Conservation (phyloP, 2,113 vertebrate genomes). For the Hippocampus barbouri region DNA sequence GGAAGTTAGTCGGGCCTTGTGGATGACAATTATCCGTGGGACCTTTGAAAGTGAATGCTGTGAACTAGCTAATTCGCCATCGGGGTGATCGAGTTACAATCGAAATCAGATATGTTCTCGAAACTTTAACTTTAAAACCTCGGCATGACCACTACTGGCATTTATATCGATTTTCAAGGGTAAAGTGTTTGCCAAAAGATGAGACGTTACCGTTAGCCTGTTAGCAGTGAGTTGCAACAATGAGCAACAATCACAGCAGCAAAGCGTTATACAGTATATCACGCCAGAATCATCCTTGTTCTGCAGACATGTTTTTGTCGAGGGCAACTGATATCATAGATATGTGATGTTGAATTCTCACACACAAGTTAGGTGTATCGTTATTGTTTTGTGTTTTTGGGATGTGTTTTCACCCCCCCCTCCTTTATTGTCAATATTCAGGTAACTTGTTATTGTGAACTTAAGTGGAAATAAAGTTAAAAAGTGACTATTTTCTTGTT, state of each 20-base stretch:
- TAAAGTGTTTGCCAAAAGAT: background rate
- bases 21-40: background rate
- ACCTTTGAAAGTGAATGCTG: slow-evolving; percentile 6
- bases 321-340: too few relatives aligned
- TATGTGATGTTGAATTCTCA: too few relatives aligned
- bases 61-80: background rate
- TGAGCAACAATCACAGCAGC: background rate
- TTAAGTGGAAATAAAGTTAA: too few relatives aligned
- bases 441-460: too few relatives aligned
- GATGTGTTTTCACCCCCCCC: too few relatives aligned
- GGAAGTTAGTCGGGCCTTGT: slow-evolving; percentile 32
- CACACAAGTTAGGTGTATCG: too few relatives aligned
- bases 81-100: too few relatives aligned
- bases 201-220: slow-evolving; percentile 5
- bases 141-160: background rate
- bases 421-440: too few relatives aligned
- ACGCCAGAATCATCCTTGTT: background rate
- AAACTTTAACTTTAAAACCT: background rate
- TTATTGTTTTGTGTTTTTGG: too few relatives aligned
- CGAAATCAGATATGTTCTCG: background rate
- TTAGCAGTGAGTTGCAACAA: slow-evolving; percentile 21
- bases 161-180: background rate
- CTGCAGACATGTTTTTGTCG: too few relatives aligned
- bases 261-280: background rate
- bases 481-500: background rate